Conservation (phyloP, 2,113 vertebrate species). For the Hiodon alosoides region DNA sequence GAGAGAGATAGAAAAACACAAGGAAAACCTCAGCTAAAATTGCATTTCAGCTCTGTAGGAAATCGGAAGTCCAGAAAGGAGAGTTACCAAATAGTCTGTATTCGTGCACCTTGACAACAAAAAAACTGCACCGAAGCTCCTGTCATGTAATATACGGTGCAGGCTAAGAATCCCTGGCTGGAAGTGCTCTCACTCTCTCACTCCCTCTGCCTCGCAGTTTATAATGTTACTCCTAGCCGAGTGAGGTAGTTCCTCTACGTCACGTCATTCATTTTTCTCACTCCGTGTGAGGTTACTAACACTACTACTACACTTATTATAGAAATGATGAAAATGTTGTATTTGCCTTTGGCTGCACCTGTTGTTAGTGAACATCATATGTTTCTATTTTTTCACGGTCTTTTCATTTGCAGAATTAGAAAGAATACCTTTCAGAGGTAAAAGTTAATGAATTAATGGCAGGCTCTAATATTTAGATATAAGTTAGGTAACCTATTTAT, state of each 20-base stretch:
- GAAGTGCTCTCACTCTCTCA: conserved; percentile 4
- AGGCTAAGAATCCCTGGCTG: neutral
- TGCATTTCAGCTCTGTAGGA: neutral
- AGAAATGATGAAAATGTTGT: neutral
- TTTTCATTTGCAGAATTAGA: too few relatives aligned
- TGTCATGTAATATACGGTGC: neutral
- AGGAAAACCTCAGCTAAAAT: conserved; percentile 4
- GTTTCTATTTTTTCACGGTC: too few relatives aligned
- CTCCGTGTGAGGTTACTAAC: too few relatives aligned
- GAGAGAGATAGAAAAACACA: neutral
- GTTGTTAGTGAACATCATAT: too few relatives aligned
- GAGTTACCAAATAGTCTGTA: conserved; percentile 15
- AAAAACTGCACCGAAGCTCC: neutral
- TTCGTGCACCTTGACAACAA: conserved; percentile 23
- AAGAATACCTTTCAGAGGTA: too few relatives aligned
- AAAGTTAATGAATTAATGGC: too few relatives aligned
- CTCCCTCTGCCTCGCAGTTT: conserved; percentile 14
- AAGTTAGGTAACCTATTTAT: too few relatives aligned
- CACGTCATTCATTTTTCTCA: conserved; percentile 38
- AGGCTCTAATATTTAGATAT: too few relatives aligned
- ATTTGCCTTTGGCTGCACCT: neutral
- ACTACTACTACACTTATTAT: neutral
- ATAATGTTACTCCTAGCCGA: neutral
- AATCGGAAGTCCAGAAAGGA: conserved; percentile 12
- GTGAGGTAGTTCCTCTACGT: conserved; percentile 40